Percentiles rank a stretch among this genome's conserved stretches.
Conservation (phyloP, 1,140 invertebrate species). For the Arion vulgaris region DNA sequence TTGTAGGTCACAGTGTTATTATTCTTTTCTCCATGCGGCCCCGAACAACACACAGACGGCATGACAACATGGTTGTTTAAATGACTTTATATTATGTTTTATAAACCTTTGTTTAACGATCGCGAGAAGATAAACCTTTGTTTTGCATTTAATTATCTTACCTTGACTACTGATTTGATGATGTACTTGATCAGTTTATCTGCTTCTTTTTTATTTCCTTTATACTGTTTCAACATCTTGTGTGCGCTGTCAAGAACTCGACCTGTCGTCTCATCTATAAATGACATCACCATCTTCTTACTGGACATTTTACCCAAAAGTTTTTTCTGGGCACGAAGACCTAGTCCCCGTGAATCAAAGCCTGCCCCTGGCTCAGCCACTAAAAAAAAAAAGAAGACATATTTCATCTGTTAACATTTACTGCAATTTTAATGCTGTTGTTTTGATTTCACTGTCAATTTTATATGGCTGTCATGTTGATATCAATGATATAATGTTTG, state of each 20-base stretch:
- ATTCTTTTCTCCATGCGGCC: too few species aligned
- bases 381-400: constrained; percentile 48
- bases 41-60: too few species aligned
- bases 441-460: too few species aligned
- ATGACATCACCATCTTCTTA: constrained; percentile 86
- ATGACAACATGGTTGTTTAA: neutral
- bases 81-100: too few species aligned
- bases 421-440: too few species aligned
- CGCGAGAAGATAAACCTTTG: too few species aligned
- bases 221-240: constrained; percentile 83
- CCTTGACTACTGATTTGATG: constrained; percentile 96
- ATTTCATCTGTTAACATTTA: too few species aligned
- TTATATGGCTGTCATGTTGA: too few species aligned
- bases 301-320: constrained; percentile 94
- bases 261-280: constrained; percentile 93
- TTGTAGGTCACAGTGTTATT: too few species aligned
- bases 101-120: too few species aligned
- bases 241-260: constrained; percentile 91
- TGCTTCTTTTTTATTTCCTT: constrained; percentile 89
- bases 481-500: too few species aligned
- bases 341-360: constrained; percentile 76
- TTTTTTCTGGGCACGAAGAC: constrained; percentile 95
- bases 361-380: constrained; percentile 69
- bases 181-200: constrained; percentile 97
- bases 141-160: too few species aligned